These are phyloP conservation scores for Emydocephalus ijimae DNA, from an alignment of 2,113 vertebrate genomes.

Conservation along the genomic window DNA sequence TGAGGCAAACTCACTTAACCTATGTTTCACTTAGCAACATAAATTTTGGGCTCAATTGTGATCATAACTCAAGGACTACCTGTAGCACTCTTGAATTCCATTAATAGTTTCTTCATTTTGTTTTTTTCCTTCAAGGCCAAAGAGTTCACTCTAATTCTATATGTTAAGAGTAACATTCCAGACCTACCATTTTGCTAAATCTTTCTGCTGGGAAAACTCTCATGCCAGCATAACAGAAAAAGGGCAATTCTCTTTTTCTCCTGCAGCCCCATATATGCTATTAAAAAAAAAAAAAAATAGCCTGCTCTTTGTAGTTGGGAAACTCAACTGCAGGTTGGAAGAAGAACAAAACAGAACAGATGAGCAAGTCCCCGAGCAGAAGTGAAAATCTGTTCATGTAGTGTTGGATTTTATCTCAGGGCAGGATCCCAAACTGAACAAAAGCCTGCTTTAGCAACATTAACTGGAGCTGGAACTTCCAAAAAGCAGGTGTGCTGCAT, in stretches of 20 bases:
- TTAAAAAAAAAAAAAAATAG: background rate
- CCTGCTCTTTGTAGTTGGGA: background rate
- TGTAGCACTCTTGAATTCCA: constrained; percentile 38
- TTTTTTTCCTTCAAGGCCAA: constrained; percentile 13
- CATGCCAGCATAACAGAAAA: background rate
- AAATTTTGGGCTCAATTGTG: background rate
- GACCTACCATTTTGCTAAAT: constrained; percentile 20
- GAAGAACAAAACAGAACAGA: background rate
- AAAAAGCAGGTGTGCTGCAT: background rate
- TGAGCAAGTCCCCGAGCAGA: background rate
- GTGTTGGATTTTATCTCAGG: background rate
- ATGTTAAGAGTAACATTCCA: constrained; percentile 26
- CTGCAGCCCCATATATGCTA: background rate
- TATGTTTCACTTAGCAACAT: background rate
- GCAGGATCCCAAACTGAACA: background rate
- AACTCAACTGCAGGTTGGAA: background rate
- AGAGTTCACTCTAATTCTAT: background rate
- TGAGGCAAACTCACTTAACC: background rate
- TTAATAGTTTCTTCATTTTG: background rate
- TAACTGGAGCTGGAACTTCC: background rate
- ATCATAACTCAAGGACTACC: background rate
- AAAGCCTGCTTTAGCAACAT: background rate
- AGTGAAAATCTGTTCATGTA: background rate
- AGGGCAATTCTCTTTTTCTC: background rate
- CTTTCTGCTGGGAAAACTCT: background rate